Base-by-base conservation (phyloP, 2,888 invertebrate species). In the Spicauda simplicius region DNA sequence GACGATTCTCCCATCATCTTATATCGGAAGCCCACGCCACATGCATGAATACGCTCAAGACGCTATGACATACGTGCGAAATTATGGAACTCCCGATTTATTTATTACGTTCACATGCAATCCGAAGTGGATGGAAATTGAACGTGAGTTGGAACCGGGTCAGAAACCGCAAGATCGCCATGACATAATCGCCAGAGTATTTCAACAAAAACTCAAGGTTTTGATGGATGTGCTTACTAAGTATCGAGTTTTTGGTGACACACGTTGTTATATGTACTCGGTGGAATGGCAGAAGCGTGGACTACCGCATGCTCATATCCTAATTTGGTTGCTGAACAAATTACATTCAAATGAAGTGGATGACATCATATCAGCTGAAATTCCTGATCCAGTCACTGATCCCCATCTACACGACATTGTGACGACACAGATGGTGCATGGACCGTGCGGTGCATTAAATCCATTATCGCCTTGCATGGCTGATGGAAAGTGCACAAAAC, bases 381-480 rank as follows among this genome's bases (percentile, higher is more conserved):
- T 70, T 72, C 74, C 73, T 53, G 64, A 73, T 71, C 70, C 71
- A 57, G 69, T 52, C 59, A 66, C 41, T 68, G 76, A 76, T 73
- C 73, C 71, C 55, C 48, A 69, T 50, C 71, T 74, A 69, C 68
- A 71, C 63, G 74, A 75, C 37, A 74, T 82, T 73, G 80, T 88
- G 54, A 80, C 70, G 7, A 81, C 73, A 70, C 74, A 83, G 64
- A 90, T 88, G 83, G 75, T 82, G 57, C 87, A 90, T 80, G 86
- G 86, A 41, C 87, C 88, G 41, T 33, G 33, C 7, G 33, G 33
- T 33, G 33, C 33, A 4, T 6, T 33, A 4, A 33, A 33, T 33
- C 33, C 33, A 4, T 8, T 6, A 33, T 33, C 33, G 7, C 33
- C 33, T 33, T 33, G 33, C 33, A 33, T 33, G 33, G 25, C 6